Conservation (phyloP, 2,113 vertebrate species). For the Oplegnathus fasciatus region DNA sequence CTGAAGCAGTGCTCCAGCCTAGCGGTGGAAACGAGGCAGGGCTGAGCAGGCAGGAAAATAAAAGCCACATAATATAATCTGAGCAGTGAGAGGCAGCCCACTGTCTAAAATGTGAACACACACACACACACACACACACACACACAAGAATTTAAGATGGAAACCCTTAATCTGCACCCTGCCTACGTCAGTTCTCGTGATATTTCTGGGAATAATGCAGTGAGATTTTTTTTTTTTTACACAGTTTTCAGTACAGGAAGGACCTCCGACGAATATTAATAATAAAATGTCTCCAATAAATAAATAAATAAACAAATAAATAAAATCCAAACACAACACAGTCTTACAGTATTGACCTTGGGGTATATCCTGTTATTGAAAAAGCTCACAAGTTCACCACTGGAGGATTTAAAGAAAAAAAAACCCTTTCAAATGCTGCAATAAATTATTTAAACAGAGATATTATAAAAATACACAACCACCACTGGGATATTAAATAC, state of each 20-base stretch:
- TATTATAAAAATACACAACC: slow-evolving; percentile 39
- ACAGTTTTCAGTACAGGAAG: slow-evolving; percentile 47
- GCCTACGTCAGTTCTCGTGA: slow-evolving; percentile 76
- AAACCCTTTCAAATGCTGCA: slow-evolving; percentile 18
- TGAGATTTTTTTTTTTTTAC: slow-evolving; percentile 28
- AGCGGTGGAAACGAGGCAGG: slow-evolving; percentile 65
- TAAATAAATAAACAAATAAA: too few species aligned
- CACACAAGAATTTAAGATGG: slow-evolving; percentile 76
- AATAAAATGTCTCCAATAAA: too few species aligned
- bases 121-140: slow-evolving; percentile 41
- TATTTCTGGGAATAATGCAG: slow-evolving; percentile 70
- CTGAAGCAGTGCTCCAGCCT: slow-evolving; percentile 66
- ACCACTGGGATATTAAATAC: slow-evolving; percentile 26
- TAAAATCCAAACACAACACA: background rate
- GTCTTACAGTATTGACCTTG: slow-evolving; percentile 71
- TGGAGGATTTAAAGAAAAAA: background rate
- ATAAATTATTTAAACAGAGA: slow-evolving; percentile 51
- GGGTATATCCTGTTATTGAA: slow-evolving; percentile 76
- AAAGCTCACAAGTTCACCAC: slow-evolving; percentile 56
- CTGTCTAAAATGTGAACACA: slow-evolving; percentile 57
- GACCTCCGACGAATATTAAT: too few species aligned
- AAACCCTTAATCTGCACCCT: slow-evolving; percentile 72
- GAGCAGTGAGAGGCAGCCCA: slow-evolving; percentile 62
- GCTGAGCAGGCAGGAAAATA: slow-evolving; percentile 72
- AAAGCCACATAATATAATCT: slow-evolving; percentile 78